These are phyloP conservation scores for Harmothoe impar DNA, from an alignment of 2,888 invertebrate genomes.

Conservation along the genomic window DNA sequence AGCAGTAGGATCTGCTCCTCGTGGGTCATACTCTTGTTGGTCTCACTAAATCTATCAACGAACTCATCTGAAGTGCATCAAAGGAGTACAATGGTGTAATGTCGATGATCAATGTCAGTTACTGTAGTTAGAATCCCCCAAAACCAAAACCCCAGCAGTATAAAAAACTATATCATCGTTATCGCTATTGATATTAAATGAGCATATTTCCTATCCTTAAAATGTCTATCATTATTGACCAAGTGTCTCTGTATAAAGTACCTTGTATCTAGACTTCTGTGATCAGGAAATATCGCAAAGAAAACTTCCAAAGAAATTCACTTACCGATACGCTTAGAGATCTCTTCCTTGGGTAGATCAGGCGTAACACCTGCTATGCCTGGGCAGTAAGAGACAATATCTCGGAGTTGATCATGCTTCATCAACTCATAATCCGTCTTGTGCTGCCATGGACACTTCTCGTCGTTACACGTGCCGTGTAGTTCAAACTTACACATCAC, in stretches of 20 bases:
- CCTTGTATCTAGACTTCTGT: too few relatives aligned
- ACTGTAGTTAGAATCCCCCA: too few relatives aligned
- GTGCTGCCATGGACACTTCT: conserved; percentile 80
- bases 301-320: too few relatives aligned
- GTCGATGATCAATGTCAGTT: too few relatives aligned
- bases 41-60: conserved; percentile 56
- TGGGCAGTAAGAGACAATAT: conserved; percentile 80
- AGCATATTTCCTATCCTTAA: too few relatives aligned
- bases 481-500: conserved; percentile 78
- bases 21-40: conserved; percentile 71
- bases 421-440: conserved; percentile 75
- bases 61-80: conserved; percentile 57
- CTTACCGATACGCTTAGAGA: conserved; percentile 69
- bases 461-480: conserved; percentile 80
- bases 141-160: too few relatives aligned
- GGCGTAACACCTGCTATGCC: conserved; percentile 74
- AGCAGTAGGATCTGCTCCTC: conserved; percentile 78
- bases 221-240: too few relatives aligned
- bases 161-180: too few relatives aligned
- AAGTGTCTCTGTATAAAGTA: too few relatives aligned
- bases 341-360: conserved; percentile 67
- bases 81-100: too few relatives aligned
- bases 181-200: too few relatives aligned
- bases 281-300: too few relatives aligned
- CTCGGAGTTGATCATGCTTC: conserved; percentile 78